These are phyloP conservation scores for Colius striatus DNA, from an alignment of 2,113 vertebrate genomes.

Conservation along the genomic window DNA sequence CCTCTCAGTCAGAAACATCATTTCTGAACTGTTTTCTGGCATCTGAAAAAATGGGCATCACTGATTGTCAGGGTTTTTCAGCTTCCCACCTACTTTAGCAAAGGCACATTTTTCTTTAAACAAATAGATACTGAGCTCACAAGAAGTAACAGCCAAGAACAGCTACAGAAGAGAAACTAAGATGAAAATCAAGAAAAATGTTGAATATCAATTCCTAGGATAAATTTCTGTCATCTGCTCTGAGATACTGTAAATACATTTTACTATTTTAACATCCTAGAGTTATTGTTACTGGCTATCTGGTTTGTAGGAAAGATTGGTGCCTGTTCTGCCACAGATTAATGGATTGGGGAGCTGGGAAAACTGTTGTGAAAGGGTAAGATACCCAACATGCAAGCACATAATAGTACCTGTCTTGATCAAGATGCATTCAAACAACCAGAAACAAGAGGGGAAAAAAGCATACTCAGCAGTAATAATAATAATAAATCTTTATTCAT, in stretches of 20 bases:
- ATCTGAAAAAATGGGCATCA: background rate
- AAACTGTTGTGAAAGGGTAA: background rate
- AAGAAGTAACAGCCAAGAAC: background rate
- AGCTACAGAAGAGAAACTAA: background rate
- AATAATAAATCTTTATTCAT: background rate
- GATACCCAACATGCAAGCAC: background rate
- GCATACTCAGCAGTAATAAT: background rate
- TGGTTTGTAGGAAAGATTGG: background rate
- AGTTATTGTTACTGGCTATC: background rate
- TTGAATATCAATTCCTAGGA: background rate
- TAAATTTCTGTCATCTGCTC: background rate
- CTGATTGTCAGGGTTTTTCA: background rate
- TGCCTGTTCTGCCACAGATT: background rate
- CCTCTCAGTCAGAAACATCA: background rate
- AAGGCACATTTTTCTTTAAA: background rate
- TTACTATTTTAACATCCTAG: background rate
- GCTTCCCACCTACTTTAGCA: background rate
- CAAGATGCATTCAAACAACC: background rate
- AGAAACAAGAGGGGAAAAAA: background rate
- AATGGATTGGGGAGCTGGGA: background rate
- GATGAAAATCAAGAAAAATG: background rate
- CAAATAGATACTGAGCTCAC: background rate
- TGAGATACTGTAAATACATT: background rate
- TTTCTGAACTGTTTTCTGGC: background rate
- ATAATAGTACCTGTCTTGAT: background rate